Evolutionary conservation across 2,888 invertebrate genomes (phyloP), one percentile per base, ranked within the genome.

Genomic region (Aphidius colemani): DNA sequence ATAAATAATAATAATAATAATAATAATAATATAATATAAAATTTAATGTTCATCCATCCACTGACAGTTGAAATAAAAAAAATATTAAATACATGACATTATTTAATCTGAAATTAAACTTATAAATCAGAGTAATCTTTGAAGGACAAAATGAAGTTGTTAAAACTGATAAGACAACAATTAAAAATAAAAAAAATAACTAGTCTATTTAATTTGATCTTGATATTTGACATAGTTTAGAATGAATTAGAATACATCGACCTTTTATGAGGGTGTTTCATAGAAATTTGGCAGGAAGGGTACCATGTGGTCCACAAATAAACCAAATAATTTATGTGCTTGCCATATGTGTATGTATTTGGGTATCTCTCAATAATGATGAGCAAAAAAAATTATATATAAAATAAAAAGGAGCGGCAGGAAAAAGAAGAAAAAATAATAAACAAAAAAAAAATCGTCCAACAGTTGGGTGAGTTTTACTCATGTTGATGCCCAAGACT

Each of bases 251-350:
- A 55, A 55, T 49, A 41, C n/a, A 7, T 53, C 45, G 13, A 40
- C 50, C 6, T 57, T 56, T 58, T 59, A 10, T 18, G 18, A 18
- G 45, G 56, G 45, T 56, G 45, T 43, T 46, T 64, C 59, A 55
- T 9, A 6, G 59, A 44, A 51, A 57, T 18, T 50, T 39, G 49
- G 43, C 57, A 60, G 59, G 59, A 63, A 63, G 57, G 46, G 48
- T 40, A 55, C 59, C 59, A 64, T 55, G 59, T 59, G 63, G 59
- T 49, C 49, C 40, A 9, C 59, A 53, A 55, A 55, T 53, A 55
- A 46, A 53, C 30, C 39, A 53, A 30, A 3, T 2, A 30, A 30
- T 30, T 30, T 30, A 30, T 30, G 30, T 5, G 5, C 5, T 30
- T 30, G 30, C 30, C 30, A 30, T 30, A 30, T 30, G 30, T 30